Evolutionary conservation across 2,113 vertebrate genomes (phyloP).

Genomic region (Lipotes vexillifer): DNA sequence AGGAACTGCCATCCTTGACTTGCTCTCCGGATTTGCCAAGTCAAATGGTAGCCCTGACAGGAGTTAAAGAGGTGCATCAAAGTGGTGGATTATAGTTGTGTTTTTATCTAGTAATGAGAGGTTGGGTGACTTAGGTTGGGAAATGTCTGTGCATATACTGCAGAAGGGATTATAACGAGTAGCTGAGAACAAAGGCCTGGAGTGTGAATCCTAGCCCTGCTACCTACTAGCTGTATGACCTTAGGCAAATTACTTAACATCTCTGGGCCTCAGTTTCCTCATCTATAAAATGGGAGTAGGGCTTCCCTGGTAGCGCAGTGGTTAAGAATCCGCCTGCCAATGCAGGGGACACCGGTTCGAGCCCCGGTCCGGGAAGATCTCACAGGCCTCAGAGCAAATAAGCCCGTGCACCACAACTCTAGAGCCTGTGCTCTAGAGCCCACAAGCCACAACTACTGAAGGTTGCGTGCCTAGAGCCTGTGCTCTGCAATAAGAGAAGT

Average conservation of each 20-base stretch:
- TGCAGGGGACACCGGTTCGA: too few species aligned
- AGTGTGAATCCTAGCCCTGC: neutral
- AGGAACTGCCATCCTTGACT: neutral
- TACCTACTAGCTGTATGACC: neutral
- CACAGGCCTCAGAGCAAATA: too few species aligned
- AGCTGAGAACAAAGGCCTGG: neutral
- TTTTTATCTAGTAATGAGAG: neutral
- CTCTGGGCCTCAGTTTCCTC: neutral
- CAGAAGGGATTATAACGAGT: neutral
- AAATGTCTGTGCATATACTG: neutral
- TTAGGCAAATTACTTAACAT: neutral
- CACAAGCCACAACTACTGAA: too few species aligned
- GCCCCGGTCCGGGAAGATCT: too few species aligned
- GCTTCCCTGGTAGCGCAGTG: too few species aligned
- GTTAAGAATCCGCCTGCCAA: too few species aligned
- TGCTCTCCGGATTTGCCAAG: neutral
- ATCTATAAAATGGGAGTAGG: neutral
- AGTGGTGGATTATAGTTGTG: neutral
- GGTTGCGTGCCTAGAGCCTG: too few species aligned
- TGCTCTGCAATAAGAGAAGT: too few species aligned
- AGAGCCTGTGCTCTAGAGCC: too few species aligned
- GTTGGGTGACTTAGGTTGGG: neutral
- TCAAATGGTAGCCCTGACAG: neutral
- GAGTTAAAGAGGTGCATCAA: neutral
- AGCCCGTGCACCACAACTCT: too few species aligned